These are phyloP conservation scores for Cheumatopsyche charites DNA, from an alignment of 1,140 invertebrate species.

Conservation along the genomic window DNA sequence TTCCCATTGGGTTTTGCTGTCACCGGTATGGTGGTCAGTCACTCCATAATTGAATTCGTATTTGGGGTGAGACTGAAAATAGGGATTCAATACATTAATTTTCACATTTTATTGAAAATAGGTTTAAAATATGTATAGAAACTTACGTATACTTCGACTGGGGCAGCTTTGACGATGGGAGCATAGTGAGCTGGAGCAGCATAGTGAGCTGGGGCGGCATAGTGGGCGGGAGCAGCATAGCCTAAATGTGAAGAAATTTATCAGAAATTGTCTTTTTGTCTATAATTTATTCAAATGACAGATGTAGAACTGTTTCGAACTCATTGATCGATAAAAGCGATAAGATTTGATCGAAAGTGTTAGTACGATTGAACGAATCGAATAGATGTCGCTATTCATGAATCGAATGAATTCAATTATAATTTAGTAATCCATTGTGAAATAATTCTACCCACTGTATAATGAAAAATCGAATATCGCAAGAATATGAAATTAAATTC, in stretches of 20 bases:
- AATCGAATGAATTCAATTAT: too few species aligned
- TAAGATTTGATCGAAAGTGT: too few species aligned
- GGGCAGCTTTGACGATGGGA: constrained; percentile 41
- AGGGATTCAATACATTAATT: constrained; percentile 2
- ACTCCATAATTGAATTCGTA: constrained; percentile 63
- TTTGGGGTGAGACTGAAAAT: constrained; percentile 55
- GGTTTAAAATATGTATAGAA: background rate
- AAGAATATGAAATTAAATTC: too few species aligned
- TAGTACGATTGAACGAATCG: too few species aligned
- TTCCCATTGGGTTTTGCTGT: constrained; percentile 62
- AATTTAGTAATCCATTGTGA: too few species aligned
- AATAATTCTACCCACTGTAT: too few species aligned
- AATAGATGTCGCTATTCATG: too few species aligned
- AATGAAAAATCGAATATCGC: too few species aligned
- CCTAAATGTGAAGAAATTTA: constrained; percentile 29
- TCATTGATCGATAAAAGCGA: too few species aligned
- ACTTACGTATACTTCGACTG: constrained; percentile 47
- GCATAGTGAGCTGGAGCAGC: constrained; percentile 42
- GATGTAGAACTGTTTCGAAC: too few species aligned
- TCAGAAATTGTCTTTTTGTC: background rate
- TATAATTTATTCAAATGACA: too few species aligned
- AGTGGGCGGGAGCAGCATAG: constrained; percentile 36
- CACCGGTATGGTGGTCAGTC: constrained; percentile 60
- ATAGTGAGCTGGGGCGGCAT: constrained; percentile 41
- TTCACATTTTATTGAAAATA: background rate